phyloP scores from a whole-genome alignment of 2,888 invertebrate species.

The Calameuta idolon region DNA sequence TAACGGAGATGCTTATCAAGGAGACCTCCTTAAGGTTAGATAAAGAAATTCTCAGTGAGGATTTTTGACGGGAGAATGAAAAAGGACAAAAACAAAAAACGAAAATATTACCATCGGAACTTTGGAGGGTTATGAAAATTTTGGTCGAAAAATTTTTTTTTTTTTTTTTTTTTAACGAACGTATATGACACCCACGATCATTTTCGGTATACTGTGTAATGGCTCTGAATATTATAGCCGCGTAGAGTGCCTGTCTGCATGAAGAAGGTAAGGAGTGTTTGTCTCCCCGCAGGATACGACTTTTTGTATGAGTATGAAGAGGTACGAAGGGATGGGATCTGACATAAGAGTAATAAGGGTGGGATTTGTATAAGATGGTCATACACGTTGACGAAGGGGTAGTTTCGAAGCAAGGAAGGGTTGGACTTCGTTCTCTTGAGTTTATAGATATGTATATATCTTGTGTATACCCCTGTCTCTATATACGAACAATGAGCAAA shows the following conservation, averaged over 20 bases:
- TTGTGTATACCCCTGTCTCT: background rate
- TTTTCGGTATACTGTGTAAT: no score
- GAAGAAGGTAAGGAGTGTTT: background rate
- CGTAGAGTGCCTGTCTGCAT: background rate
- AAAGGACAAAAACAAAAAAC: no score
- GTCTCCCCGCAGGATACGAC: background rate
- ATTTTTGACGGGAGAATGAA: no score
- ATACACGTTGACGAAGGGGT: background rate
- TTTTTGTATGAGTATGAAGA: background rate
- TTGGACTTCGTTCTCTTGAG: slow-evolving; percentile 21
- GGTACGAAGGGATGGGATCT: background rate
- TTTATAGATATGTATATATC: background rate
- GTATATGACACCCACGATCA: background rate
- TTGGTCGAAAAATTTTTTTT: no score
- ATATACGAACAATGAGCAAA: slow-evolving; percentile 46
- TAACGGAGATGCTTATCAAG: slow-evolving; percentile 61
- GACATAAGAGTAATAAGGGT: background rate
- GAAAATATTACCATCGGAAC: no score
- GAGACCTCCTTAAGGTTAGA: slow-evolving; percentile 63
- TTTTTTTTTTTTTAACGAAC: background rate
- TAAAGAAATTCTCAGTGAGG: background rate
- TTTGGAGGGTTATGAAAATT: no score
- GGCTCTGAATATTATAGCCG: background rate
- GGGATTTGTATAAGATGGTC: background rate
- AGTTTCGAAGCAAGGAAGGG: slow-evolving; percentile 26